These are phyloP conservation scores for Hyphantria cunea DNA, from an alignment of 1,140 invertebrate species.

Conservation along the genomic window DNA sequence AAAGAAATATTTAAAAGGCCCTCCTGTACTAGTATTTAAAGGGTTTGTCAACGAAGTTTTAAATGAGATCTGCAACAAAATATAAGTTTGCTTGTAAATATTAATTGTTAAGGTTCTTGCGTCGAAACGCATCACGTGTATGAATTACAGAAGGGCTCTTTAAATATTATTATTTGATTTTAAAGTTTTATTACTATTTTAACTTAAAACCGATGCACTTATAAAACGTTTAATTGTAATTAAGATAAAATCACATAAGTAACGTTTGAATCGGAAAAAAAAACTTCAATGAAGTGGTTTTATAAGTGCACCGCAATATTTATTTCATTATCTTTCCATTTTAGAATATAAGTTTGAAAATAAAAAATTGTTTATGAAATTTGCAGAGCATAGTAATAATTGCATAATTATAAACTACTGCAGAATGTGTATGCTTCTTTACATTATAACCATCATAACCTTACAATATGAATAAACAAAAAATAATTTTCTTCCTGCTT, in stretches of 20 bases:
- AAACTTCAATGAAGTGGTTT: too few species aligned
- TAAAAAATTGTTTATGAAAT: neutral
- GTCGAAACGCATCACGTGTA: neutral
- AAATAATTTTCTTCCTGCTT: constrained; percentile 7
- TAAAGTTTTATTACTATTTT: too few species aligned
- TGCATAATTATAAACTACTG: constrained; percentile 12
- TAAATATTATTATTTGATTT: neutral
- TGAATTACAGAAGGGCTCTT: neutral
- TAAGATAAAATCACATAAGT: too few species aligned
- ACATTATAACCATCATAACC: constrained; percentile 6
- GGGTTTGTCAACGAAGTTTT: neutral
- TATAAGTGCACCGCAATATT: too few species aligned
- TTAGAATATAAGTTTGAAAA: too few species aligned
- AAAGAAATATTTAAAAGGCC: constrained; percentile 7
- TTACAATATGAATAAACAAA: too few species aligned
- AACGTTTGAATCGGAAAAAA: too few species aligned
- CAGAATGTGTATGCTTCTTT: constrained; percentile 24
- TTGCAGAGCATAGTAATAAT: constrained; percentile 10
- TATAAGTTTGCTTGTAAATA: constrained; percentile 3
- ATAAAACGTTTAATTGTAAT: too few species aligned
- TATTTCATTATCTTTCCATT: too few species aligned
- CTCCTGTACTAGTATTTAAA: neutral
- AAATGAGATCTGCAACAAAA: neutral
- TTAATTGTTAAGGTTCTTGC: constrained; percentile 3
- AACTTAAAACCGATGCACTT: too few species aligned